Percentiles rank a stretch among this genome's conserved stretches.
These are phyloP conservation scores for Apamea anceps DNA, from an alignment of 2,888 invertebrate species.

Conservation along the genomic window DNA sequence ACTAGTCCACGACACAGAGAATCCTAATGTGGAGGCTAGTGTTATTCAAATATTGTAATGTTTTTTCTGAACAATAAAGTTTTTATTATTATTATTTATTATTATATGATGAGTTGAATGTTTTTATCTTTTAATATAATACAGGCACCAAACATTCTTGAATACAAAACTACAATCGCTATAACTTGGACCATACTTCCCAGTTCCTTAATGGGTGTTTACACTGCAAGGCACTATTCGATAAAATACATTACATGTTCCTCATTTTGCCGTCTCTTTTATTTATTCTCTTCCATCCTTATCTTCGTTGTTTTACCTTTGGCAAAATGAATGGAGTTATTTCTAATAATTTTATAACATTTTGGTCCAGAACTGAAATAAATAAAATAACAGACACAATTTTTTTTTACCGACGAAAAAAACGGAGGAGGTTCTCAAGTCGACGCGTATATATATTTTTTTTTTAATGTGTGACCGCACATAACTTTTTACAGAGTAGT, in stretches of 20 bases:
- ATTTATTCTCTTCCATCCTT: conserved; percentile 38
- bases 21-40: too few relatives aligned
- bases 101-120: not conserved
- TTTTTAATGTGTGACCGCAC: too few relatives aligned
- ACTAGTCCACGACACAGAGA: too few relatives aligned
- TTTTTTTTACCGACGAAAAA: too few relatives aligned
- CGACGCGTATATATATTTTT: too few relatives aligned
- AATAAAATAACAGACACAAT: not conserved
- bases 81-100: too few relatives aligned
- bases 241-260: conserved; percentile 77
- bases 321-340: not conserved
- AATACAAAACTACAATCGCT: conserved; percentile 32
- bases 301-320: conserved; percentile 13
- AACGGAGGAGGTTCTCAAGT: too few relatives aligned
- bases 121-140: not conserved
- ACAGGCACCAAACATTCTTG: not conserved
- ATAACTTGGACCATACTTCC: conserved; percentile 28
- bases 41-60: too few relatives aligned
- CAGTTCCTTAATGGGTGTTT: conserved; percentile 77
- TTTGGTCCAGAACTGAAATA: not conserved
- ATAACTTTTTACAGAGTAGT: too few relatives aligned
- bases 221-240: conserved; percentile 76
- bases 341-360: not conserved
- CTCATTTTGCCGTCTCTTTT: conserved; percentile 56
- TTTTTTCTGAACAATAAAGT: too few relatives aligned